These are phyloP conservation scores for Popillia japonica DNA, from an alignment of 1,140 invertebrate species.

Conservation along the genomic window DNA sequence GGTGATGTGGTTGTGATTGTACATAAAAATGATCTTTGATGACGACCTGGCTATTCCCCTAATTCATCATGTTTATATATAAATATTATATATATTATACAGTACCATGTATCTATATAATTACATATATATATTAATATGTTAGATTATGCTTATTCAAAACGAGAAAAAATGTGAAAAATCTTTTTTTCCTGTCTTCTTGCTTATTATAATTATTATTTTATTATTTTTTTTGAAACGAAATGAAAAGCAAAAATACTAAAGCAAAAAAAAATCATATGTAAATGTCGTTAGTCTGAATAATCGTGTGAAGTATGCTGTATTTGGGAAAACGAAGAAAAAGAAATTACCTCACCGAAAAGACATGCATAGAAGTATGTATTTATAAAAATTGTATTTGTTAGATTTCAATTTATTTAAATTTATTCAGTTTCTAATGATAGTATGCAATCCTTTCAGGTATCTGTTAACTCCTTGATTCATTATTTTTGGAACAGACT, in stretches of 20 bases:
- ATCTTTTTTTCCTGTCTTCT: slow-evolving; percentile 49
- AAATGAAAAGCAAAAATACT: slow-evolving; percentile 47
- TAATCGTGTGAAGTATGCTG: slow-evolving; percentile 47
- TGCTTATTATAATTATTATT: slow-evolving; percentile 45
- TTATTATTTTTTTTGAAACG: slow-evolving; percentile 45
- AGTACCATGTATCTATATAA: slow-evolving; percentile 54
- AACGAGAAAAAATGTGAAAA: slow-evolving; percentile 26
- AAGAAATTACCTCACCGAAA: slow-evolving; percentile 26
- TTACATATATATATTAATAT: slow-evolving; percentile 54
- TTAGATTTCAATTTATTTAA: slow-evolving; percentile 15
- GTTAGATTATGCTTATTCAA: slow-evolving; percentile 53
- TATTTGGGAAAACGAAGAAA: slow-evolving; percentile 45
- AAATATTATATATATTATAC: slow-evolving; percentile 45
- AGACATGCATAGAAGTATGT: neutral
- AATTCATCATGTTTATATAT: slow-evolving; percentile 52
- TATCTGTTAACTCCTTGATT: no score
- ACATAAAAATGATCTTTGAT: slow-evolving; percentile 55
- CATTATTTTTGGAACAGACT: no score
- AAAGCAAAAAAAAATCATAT: slow-evolving; percentile 49
- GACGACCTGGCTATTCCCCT: slow-evolving; percentile 56
- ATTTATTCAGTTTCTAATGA: neutral
- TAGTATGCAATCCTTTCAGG: no score
- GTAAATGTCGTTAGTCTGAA: slow-evolving; percentile 54
- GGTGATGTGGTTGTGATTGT: slow-evolving; percentile 55
- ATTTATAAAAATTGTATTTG: neutral